Conservation (phyloP, 2,888 invertebrate genomes). For the Timema cristinae region DNA sequence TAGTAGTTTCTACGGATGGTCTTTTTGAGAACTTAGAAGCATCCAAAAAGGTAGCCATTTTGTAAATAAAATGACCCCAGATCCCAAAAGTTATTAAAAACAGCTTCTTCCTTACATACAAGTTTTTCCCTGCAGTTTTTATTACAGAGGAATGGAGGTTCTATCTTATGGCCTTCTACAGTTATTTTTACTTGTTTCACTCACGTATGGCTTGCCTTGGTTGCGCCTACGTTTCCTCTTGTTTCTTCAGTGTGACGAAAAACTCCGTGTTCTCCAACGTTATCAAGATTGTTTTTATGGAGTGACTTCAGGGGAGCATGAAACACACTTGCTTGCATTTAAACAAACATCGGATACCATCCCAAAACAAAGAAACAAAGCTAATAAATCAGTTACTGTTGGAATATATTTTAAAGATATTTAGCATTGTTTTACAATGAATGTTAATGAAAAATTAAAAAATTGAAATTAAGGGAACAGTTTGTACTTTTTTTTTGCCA, state of each 20-base stretch:
- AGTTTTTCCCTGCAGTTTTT: neutral
- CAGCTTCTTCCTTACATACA: neutral
- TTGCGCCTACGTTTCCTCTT: conserved; percentile 3
- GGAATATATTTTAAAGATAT: neutral
- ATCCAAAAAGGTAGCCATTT: conserved; percentile 11
- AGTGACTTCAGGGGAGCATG: neutral
- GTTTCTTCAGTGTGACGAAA: neutral
- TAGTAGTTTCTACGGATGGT: neutral
- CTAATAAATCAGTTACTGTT: neutral
- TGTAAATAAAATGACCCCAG: neutral
- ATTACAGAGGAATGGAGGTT: neutral
- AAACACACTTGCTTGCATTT: neutral
- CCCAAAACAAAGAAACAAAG: neutral
- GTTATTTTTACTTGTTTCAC: neutral
- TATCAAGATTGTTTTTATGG: neutral
- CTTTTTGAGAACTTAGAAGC: neutral
- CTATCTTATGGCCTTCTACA: neutral
- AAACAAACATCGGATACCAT: neutral
- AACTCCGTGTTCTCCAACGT: neutral
- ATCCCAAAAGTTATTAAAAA: conserved; percentile 5
- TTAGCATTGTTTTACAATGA: too few relatives aligned
- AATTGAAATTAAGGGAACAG: neutral
- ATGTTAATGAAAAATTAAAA: too few relatives aligned
- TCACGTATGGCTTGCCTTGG: neutral
- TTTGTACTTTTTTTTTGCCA: neutral